Percentiles rank a stretch among this genome's conserved stretches.
Conservation (phyloP, 2,888 invertebrate genomes). For the Prionchulus punctatus region DNA sequence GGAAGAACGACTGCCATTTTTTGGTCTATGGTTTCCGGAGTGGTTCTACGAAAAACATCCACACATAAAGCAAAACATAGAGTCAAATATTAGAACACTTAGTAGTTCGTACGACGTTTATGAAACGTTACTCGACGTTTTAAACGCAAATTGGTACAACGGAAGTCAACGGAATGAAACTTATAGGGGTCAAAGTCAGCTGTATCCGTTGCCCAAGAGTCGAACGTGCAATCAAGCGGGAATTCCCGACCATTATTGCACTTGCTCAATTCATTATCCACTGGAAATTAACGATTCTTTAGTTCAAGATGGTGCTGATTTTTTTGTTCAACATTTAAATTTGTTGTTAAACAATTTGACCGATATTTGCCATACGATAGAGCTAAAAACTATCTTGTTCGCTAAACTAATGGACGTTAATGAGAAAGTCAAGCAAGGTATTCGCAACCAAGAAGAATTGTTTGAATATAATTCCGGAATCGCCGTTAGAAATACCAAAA, state of each 20-base stretch:
- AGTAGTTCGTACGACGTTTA: conserved; percentile 6
- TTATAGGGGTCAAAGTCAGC: conserved; percentile 2
- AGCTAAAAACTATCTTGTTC: neutral
- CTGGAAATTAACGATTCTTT: neutral
- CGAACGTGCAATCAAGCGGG: conserved; percentile 7
- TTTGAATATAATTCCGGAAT: neutral
- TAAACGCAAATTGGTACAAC: neutral
- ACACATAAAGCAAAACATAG: neutral
- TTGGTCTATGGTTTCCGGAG: conserved; percentile 2
- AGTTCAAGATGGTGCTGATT: neutral
- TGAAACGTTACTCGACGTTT: conserved; percentile 8
- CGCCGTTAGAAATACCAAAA: neutral
- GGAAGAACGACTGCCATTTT: conserved; percentile 11
- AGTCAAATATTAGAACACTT: conserved; percentile 1
- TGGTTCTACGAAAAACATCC: conserved; percentile 11
- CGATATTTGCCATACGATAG: neutral
- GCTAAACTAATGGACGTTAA: neutral
- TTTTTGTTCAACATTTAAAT: neutral
- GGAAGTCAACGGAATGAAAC: neutral
- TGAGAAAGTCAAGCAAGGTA: neutral
- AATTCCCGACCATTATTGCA: conserved; percentile 11
- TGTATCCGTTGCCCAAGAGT: conserved; percentile 6
- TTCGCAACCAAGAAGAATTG: neutral
- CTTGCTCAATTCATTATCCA: neutral
- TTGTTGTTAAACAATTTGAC: neutral